Percentiles rank a stretch among this genome's conserved stretches.
phyloP scores from a whole-genome alignment of 2,797 vertebrate species.

The Phaenicophaeus curvirostris region DNA sequence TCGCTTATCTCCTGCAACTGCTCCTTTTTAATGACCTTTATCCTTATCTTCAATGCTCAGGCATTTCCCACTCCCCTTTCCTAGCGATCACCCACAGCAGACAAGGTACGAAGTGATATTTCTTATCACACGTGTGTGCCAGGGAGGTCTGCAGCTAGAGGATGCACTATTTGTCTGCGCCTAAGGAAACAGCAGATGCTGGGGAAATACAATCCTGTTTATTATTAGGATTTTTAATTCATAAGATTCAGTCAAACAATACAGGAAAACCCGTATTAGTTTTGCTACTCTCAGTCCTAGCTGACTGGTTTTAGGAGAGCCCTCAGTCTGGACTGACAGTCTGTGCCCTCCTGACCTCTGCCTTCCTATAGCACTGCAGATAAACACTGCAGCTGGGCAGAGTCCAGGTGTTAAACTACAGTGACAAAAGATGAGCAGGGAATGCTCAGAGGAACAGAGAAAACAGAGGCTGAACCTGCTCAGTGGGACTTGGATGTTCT shows the following conservation, averaged over 20 bases:
- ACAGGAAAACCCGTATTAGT: not conserved
- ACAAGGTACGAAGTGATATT: not conserved
- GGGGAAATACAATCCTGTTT: not conserved
- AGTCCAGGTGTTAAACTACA: not conserved
- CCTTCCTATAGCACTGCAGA: not conserved
- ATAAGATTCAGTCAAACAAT: not conserved
- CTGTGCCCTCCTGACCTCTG: not conserved
- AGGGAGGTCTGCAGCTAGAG: not conserved
- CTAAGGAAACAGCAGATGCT: not conserved
- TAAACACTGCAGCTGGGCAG: not conserved
- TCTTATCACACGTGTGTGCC: not conserved
- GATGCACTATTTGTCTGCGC: not conserved
- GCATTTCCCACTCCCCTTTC: not conserved
- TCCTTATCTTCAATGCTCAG: constrained; percentile 1
- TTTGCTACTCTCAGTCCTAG: not conserved
- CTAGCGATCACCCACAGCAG: not conserved
- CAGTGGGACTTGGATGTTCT: not conserved
- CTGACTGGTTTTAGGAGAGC: not conserved
- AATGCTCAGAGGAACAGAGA: not conserved
- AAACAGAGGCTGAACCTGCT: not conserved
- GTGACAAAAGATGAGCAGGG: not conserved
- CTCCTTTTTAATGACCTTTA: not conserved
- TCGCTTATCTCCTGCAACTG: not conserved
- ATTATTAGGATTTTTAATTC: not conserved
- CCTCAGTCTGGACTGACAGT: not conserved